Conservation (phyloP, 1,140 invertebrate genomes). For the Brachionus plicatilis region DNA sequence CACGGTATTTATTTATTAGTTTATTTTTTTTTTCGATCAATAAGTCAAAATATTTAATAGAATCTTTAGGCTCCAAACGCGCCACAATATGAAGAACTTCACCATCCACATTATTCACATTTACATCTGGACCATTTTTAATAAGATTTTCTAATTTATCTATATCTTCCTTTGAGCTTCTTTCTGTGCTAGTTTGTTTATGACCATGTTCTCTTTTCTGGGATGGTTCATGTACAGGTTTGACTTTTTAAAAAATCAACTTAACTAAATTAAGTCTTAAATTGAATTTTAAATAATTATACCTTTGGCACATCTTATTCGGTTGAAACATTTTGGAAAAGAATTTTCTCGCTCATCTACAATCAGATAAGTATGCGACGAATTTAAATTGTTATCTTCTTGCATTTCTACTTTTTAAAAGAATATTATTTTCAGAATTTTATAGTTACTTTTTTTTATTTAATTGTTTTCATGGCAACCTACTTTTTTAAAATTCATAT, state of each 20-base stretch:
- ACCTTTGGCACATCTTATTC: neutral
- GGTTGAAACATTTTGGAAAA: neutral
- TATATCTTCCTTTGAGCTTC: neutral
- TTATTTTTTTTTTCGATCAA: neutral
- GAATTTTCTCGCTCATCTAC: neutral
- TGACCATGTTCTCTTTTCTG: too few relatives aligned
- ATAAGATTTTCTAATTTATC: neutral
- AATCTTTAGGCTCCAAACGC: neutral
- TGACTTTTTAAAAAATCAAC: neutral
- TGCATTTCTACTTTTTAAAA: neutral
- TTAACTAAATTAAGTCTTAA: neutral
- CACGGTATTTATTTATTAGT: neutral
- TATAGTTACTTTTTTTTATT: neutral
- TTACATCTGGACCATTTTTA: neutral
- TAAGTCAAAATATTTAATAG: neutral
- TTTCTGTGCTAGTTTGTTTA: neutral
- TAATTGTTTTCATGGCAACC: neutral
- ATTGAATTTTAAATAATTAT: neutral
- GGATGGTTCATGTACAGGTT: neutral
- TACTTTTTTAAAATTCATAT: neutral
- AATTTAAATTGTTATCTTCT: neutral
- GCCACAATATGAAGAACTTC: neutral
- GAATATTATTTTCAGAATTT: neutral
- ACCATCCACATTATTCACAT: neutral
- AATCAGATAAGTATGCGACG: neutral